Base-by-base conservation (phyloP, 2,888 invertebrate genomes). In the Oithona nana region DNA sequence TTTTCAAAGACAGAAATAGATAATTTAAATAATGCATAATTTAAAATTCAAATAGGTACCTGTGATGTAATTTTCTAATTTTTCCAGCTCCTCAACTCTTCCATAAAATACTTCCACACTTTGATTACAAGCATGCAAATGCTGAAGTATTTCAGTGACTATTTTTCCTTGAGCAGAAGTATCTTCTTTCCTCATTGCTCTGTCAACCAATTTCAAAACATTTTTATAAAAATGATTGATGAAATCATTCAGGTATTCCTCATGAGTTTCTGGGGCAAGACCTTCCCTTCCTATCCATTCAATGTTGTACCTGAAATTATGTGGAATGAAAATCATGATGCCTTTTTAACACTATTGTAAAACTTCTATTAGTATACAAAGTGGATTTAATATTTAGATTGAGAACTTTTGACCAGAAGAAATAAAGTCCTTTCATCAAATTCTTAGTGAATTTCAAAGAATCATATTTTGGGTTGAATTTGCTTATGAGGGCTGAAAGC, bases 281-380 rank as follows among this genome's bases (percentile, higher is more conserved):
- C 95, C 95, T 71, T 93, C 92, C 57, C 94, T 80, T 0, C 94
- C 94, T 54, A 90, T 88, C 97, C 97, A 97, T 71, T 95, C 94
- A 0, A 97, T 89, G 0, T 88, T 89, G 70, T 70, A 57, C n/a
- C n/a, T n/a, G n/a, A n/a, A n/a, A n/a, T n/a, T n/a, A n/a, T n/a
- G n/a, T n/a, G n/a, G 20, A 16, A 52, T 52, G 6, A 16, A 8
- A 8, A 16, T 6, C 52, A n/a, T 20, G 52, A n/a, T 6, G n/a
- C 11, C n/a, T n/a, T 6, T 52, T 52, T 52, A 13, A 13, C 8
- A 16, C 20, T 8, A 13, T 20, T n/a, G n/a, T n/a, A n/a, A n/a
- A n/a, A n/a, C n/a, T n/a, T n/a, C n/a, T n/a, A n/a, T n/a, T n/a
- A n/a, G n/a, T n/a, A n/a, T n/a, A n/a, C n/a, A n/a, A n/a, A n/a